Percentiles rank a stretch among this genome's conserved stretches.
Conservation (phyloP, 1,140 invertebrate genomes). For the Heliconius hermathena region DNA sequence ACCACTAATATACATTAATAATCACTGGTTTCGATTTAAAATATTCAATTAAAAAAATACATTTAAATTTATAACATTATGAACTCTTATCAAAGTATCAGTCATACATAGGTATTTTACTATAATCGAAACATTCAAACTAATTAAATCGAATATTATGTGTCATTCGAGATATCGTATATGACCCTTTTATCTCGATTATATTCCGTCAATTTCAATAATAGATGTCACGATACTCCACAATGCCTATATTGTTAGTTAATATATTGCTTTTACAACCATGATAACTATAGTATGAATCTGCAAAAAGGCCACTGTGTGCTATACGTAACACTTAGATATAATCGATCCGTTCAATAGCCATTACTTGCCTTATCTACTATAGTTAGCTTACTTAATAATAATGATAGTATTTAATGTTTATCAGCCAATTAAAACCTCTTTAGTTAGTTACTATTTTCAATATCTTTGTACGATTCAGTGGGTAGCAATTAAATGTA, state of each 20-base stretch:
- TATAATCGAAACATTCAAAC: slow-evolving; percentile 73
- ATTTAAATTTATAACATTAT: neutral
- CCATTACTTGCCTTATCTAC: slow-evolving; percentile 28
- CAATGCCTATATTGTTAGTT: slow-evolving; percentile 47
- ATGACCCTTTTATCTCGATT: slow-evolving; percentile 74
- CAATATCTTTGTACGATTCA: neutral
- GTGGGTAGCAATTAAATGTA: neutral
- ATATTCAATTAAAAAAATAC: too few species aligned
- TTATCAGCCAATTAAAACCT: slow-evolving; percentile 13
- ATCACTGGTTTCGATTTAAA: too few species aligned
- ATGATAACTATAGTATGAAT: slow-evolving; percentile 48
- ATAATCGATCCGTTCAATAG: slow-evolving; percentile 52
- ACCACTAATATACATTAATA: too few species aligned
- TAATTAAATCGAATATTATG: slow-evolving; percentile 79
- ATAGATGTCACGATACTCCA: slow-evolving; percentile 65
- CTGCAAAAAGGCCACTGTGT: slow-evolving; percentile 54
- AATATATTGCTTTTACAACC: slow-evolving; percentile 66
- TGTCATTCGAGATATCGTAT: slow-evolving; percentile 66
- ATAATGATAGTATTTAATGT: slow-evolving; percentile 19
- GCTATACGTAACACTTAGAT: slow-evolving; percentile 38
- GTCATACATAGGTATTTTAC: slow-evolving; percentile 43
- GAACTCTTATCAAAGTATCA: slow-evolving; percentile 17
- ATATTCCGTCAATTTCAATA: slow-evolving; percentile 79
- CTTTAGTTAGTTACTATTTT: neutral
- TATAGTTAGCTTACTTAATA: slow-evolving; percentile 25